Conservation (phyloP, 2,113 vertebrate species). For the Vombatus ursinus region DNA sequence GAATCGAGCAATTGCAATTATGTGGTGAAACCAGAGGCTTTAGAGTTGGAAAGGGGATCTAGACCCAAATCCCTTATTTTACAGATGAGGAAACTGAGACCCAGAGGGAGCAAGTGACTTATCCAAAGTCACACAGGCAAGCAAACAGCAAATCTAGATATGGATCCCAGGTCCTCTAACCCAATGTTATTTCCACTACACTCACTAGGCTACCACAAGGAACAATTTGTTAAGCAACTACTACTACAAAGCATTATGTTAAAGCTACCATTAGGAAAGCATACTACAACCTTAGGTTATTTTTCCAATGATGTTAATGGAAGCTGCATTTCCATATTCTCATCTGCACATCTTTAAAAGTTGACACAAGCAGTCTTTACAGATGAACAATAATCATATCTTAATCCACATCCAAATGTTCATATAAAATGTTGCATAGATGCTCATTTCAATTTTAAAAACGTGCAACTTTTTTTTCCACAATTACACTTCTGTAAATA, state of each 20-base stretch:
- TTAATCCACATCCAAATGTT: background rate
- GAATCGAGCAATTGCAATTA: background rate
- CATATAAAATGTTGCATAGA: background rate
- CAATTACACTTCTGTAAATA: background rate
- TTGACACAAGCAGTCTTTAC: background rate
- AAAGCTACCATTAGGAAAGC: background rate
- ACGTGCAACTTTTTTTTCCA: background rate
- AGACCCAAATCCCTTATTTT: background rate
- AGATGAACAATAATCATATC: background rate
- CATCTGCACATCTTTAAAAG: background rate
- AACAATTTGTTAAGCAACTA: background rate
- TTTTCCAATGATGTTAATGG: background rate
- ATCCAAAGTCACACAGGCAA: background rate
- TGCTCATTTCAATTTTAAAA: background rate
- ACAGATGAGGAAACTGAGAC: background rate
- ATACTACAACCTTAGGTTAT: background rate
- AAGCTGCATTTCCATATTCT: background rate
- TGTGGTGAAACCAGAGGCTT: background rate
- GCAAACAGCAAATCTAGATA: background rate
- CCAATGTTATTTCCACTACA: background rate
- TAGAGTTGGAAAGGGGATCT: background rate
- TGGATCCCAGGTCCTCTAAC: background rate
- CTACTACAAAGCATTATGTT: background rate
- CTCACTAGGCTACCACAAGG: background rate
- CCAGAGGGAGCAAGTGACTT: background rate